Base-by-base conservation (phyloP, 2,113 vertebrate genomes). In the Echinops telfairi region DNA sequence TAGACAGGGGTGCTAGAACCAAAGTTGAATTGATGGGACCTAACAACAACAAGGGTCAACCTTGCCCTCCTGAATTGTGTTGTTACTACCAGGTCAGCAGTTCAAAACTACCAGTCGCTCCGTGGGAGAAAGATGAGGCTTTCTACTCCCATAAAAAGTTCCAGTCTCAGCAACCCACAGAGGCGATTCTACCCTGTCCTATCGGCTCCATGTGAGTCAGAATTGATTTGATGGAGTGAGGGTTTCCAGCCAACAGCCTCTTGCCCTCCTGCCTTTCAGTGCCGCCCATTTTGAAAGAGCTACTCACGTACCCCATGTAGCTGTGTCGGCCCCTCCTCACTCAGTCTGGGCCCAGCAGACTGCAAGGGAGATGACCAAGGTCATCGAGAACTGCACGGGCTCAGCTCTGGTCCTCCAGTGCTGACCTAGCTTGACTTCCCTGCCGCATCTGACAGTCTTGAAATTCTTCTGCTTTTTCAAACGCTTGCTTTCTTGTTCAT, bases 291-390 rank as follows among this genome's bases (percentile, higher is more conserved):
- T 31, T n/a, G 6, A 19, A 91, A 68, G 29, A 47, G 33, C 3
- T 23, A 12, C 23, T n/a, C 64, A 3, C 38, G 20, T 27, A 25
- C 33, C 68, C 33, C 25, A 3, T 0, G 47, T 53, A 53, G 47
- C 47, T 53, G 47, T 53, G 12, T 53, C 47, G 12, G 47, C 31
- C 1, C 14, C 57, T 53, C 47, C 11, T 10, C 14, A 3, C 27
- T 80, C 19, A 9, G 33, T 33, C n/a, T 1, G 1, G 2, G 10
- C 14, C 31, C 22, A 17, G 6, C 2, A 0, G 38, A 71, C 68
- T 76, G 2, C 23, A 62, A 64, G 31, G 31, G 25, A 25, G 89
- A 33, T 89, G 16, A 20, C 31, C 25, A 62, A 70, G 4, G 80
- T 86, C 80, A 14, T 66, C 82, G 73, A 20, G 25, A 86, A 4